Evolutionary conservation across 2,888 invertebrate species (phyloP).

Genomic region (Limnephilus auricula): DNA sequence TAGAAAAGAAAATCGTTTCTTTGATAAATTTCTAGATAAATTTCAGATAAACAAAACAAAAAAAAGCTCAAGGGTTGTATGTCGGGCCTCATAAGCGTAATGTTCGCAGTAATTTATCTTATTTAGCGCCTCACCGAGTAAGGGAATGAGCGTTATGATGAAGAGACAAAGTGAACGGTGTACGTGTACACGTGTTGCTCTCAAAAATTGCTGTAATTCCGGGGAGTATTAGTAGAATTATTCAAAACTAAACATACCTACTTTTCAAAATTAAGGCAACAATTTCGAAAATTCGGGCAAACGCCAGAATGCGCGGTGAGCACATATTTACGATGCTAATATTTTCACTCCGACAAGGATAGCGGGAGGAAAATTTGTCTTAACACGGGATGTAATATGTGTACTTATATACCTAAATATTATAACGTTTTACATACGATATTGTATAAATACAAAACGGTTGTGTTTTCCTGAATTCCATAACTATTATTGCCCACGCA

Average conservation of each 20-base stretch:
- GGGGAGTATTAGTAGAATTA: not conserved
- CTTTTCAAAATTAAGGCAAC: not conserved
- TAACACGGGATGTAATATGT: not conserved
- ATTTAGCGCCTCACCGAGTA: not conserved
- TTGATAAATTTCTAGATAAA: too few relatives aligned
- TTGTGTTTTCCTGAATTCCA: not conserved
- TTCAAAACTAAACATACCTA: not conserved
- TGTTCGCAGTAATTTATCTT: not conserved
- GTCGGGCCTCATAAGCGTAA: not conserved
- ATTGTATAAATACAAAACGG: not conserved
- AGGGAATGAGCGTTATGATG: not conserved
- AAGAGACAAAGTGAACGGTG: not conserved
- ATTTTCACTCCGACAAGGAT: not conserved
- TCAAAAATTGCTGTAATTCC: not conserved
- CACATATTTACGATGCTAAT: conserved; percentile 17
- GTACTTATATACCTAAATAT: not conserved
- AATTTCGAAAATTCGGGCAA: not conserved
- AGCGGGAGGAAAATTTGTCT: not conserved
- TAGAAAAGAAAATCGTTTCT: not conserved
- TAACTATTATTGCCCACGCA: not conserved
- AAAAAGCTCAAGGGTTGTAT: not conserved
- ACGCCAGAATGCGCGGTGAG: not conserved
- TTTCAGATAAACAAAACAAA: too few relatives aligned
- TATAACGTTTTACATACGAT: not conserved
- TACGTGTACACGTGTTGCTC: not conserved